phyloP scores from a whole-genome alignment of 2,888 invertebrate genomes.

The Eupithecia pulchellata region DNA sequence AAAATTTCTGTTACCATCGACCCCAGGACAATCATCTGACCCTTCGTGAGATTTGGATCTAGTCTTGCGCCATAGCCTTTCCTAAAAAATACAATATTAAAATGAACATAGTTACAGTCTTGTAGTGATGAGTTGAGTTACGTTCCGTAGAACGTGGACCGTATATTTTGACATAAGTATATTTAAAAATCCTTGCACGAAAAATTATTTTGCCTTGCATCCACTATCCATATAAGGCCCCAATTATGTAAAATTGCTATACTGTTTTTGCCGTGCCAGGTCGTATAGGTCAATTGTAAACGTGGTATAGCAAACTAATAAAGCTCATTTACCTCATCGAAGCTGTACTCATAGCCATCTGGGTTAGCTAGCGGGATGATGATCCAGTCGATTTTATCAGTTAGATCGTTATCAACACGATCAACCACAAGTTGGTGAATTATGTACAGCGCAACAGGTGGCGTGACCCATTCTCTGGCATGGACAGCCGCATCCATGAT shows the following conservation, averaged over 20 bases:
- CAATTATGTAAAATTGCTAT: constrained; percentile 11
- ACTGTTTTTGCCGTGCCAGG: too few species aligned
- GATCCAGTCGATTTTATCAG: constrained; percentile 87
- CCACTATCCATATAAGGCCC: background rate
- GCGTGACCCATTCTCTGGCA: constrained; percentile 90
- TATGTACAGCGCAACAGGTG: constrained; percentile 88
- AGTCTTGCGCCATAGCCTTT: constrained; percentile 90
- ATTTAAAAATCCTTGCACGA: too few species aligned
- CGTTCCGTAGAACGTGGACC: too few species aligned
- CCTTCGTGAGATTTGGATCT: constrained; percentile 79
- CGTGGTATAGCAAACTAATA: background rate
- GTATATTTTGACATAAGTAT: too few species aligned
- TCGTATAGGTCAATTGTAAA: constrained; percentile 21
- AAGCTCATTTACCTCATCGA: constrained; percentile 69
- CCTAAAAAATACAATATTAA: constrained; percentile 61
- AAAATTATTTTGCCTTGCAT: too few species aligned
- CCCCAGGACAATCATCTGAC: constrained; percentile 86
- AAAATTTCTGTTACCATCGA: constrained; percentile 92
- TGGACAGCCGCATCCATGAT: constrained; percentile 87
- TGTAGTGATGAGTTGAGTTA: background rate
- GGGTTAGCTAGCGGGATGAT: constrained; percentile 89
- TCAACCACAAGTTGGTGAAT: constrained; percentile 88
- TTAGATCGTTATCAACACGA: constrained; percentile 74
- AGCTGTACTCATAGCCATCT: constrained; percentile 90
- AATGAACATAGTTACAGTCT: background rate